Percentiles rank a stretch among this genome's conserved stretches.
These are phyloP conservation scores for Ahaetulla prasina DNA, from an alignment of 2,113 vertebrate genomes.

Conservation along the genomic window DNA sequence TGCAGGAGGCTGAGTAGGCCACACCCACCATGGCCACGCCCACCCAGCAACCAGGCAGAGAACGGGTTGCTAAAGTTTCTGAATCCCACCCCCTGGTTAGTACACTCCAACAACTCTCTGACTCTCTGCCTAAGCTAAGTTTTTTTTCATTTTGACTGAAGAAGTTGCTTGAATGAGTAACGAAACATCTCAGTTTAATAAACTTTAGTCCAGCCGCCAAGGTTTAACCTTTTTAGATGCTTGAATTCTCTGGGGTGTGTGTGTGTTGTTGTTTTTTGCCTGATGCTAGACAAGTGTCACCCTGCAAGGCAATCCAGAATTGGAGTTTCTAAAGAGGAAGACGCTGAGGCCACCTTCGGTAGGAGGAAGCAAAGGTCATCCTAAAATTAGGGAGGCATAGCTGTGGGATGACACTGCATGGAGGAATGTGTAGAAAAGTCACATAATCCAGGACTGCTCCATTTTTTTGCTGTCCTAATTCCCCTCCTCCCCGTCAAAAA, in stretches of 20 bases:
- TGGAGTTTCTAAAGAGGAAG: background rate
- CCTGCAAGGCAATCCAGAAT: background rate
- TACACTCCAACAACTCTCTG: background rate
- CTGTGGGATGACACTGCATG: background rate
- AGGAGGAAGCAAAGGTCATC: background rate
- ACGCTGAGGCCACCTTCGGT: background rate
- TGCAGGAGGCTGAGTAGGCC: too few species aligned
- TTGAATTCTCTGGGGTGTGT: background rate
- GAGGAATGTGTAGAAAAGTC: background rate
- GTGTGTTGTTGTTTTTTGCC: background rate
- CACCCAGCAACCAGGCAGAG: too few species aligned
- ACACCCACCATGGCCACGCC: too few species aligned
- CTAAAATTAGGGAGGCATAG: constrained; percentile 17
- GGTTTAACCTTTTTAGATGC: background rate
- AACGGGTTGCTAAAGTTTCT: too few species aligned
- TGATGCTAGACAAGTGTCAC: background rate
- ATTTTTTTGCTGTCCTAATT: background rate
- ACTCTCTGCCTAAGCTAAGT: background rate
- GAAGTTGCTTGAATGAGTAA: background rate
- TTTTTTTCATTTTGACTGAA: background rate
- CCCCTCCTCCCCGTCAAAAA: background rate
- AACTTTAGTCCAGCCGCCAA: background rate
- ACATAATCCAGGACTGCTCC: background rate
- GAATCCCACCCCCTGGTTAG: too few species aligned
- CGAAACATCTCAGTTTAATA: background rate